Conservation (phyloP, 2,113 vertebrate genomes). For the Struthio camelus region DNA sequence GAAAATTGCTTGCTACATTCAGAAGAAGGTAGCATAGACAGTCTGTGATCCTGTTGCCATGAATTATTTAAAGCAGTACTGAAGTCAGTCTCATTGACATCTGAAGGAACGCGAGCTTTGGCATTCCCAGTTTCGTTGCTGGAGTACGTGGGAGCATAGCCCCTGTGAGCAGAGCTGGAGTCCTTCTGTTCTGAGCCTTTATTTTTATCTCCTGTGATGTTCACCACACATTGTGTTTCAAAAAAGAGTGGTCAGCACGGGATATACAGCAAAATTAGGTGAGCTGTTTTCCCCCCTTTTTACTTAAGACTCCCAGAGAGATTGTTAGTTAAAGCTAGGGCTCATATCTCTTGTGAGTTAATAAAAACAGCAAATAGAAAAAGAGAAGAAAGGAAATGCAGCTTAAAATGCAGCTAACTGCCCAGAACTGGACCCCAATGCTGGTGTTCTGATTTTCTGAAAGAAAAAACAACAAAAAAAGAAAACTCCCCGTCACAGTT, state of each 20-base stretch:
- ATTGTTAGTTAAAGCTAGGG: not conserved
- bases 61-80: not conserved
- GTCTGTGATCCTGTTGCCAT: not conserved
- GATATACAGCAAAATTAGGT: not conserved
- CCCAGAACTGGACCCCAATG: not conserved
- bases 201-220: not conserved
- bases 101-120: not conserved
- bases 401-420: not conserved
- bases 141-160: not conserved
- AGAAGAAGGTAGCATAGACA: not conserved
- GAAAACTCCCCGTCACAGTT: not conserved
- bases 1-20: not conserved
- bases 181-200: not conserved
- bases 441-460: not conserved
- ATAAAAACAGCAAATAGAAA: not conserved
- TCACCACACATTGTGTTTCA: not conserved
- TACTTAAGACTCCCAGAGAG: not conserved
- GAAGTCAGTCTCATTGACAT: not conserved
- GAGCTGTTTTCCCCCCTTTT: accelerated
- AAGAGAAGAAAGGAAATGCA: not conserved
- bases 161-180: not conserved
- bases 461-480: not conserved
- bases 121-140: not conserved
- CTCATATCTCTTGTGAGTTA: not conserved
- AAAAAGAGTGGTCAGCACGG: not conserved